Evolutionary conservation across 2,113 vertebrate species (phyloP), one percentile per base, ranked within the genome.

Genomic region (Mixornis gularis): DNA sequence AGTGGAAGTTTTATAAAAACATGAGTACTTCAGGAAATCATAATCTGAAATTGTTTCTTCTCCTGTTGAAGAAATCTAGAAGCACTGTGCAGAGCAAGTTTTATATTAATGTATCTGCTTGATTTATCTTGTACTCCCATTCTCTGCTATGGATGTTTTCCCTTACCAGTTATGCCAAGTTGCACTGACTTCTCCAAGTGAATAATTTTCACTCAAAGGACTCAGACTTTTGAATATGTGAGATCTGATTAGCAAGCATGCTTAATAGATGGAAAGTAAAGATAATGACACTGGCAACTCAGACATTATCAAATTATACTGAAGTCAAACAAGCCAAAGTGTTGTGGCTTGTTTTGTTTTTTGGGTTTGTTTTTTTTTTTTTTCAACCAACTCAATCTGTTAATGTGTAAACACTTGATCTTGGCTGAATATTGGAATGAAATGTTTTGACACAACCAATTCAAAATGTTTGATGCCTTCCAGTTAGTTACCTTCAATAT

Each of bases 401-500:
- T 93, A 95, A 82, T 87, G 49, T 79, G 81, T 66, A 92, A 94
- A 94, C 78, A 92, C 55, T 93, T 85, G 53, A 76, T 58, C 81
- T 94, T 95, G 92, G 84, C 91, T 92, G 73, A 92, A 79, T 89
- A 90, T 76, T 18, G 46, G 58, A 93, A 90, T 90, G 74, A 94
- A 95, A 79, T 94, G 70, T 95, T 95, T 95, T 96, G 92, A 93
- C 88, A 85, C 29, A 92, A 93, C 49, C 44, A 71, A 87, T 92
- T 86, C 53, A 85, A 95, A 93, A 69, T 85, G 70, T 76, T 90
- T 92, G 78, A 87, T 91, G 70, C 36, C 78, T 94, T 96, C 80
- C 92, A 93, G 80, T 94, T 83, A 90, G 73, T 88, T 85, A 82
- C 51, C 80, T 94, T 91, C 91, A 95, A 94, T 87, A 82, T 92